Base-by-base conservation (phyloP, 2,888 invertebrate genomes). In the Gastrophysa polygoni region DNA sequence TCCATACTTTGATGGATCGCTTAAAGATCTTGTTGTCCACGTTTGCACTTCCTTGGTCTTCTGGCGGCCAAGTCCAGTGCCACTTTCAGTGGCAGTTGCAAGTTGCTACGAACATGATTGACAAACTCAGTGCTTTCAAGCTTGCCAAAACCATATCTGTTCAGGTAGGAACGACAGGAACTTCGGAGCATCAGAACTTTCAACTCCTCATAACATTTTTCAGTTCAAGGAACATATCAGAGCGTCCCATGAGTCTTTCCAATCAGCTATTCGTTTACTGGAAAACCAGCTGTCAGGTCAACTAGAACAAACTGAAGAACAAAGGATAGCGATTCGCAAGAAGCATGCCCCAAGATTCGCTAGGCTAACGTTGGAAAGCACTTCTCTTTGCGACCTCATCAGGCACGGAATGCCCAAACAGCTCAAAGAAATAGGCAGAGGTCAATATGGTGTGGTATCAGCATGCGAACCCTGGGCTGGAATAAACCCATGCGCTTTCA, bases 391-490 rank as follows among this genome's bases (percentile, higher is more conserved):
- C 67, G 94, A 95, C 78, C 83, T 89, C 59, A 86, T 93, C 0
- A 84, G 89, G 71, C 89, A 89, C 78, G 94, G 94, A 62, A 85
- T 86, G 66, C 90, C 90, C 0, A 85, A 87, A 66, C 83, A 87
- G 49, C 87, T 86, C 0, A 83, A 86, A 60, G 90, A 90, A 79
- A 89, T 90, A 17, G 89, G 89, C 0, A 86, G 94, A 47, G 95
- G 95, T 0, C 95, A 95, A 75, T 95, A 94, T 80, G 95, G 95
- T 2, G 93, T 95, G 38, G 95, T 95, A 49, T 95, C 91, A 80
- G 84, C 90, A 0, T 91, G 89, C 75, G 90, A 92, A 57, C 82
- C 86, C 58, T 93, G 93, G 89, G 92, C 85, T 0, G 89, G 87
- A 0, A 85, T 84, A 52, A 82, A 87, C n/a, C 91, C 91, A 0